Evolutionary conservation across 2,113 vertebrate species (phyloP).

Genomic region (Serilophus lunatus): DNA sequence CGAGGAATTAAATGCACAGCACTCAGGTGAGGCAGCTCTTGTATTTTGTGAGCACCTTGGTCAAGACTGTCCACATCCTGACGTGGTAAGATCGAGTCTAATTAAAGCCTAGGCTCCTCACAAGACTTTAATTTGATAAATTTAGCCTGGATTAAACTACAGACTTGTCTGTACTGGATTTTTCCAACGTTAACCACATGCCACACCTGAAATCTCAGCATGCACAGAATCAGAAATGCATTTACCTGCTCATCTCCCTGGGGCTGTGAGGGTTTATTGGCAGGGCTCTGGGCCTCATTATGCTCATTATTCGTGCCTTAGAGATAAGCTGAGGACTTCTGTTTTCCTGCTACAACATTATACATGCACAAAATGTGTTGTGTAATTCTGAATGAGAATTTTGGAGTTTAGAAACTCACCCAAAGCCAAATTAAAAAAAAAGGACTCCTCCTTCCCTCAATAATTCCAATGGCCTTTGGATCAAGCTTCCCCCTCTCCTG

Average conservation of each 20-base stretch:
- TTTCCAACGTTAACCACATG: background rate
- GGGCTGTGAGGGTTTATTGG: conserved; percentile 30
- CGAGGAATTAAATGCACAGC: rapidly evolving
- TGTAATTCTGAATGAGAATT: background rate
- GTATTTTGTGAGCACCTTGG: background rate
- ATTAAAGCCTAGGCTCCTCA: conserved; percentile 25
- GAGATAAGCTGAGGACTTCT: conserved; percentile 32
- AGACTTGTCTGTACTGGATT: conserved; percentile 53
- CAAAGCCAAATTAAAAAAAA: conserved; percentile 51
- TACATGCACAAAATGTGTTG: background rate
- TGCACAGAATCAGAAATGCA: background rate
- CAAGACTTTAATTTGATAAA: conserved; percentile 44
- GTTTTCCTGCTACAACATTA: conserved; percentile 29
- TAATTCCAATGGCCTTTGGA: conserved; percentile 11
- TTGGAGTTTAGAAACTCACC: conserved; percentile 12
- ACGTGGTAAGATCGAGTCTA: background rate
- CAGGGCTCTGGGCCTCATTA: conserved; percentile 46
- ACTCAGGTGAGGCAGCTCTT: background rate
- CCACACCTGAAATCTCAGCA: conserved; percentile 52
- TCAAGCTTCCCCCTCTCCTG: background rate
- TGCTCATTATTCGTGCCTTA: conserved; percentile 26
- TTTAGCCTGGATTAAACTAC: conserved; percentile 21
- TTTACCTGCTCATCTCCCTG: conserved; percentile 25
- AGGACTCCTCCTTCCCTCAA: background rate
- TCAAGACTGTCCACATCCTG: conserved; percentile 9